Base-by-base conservation (phyloP, 2,888 invertebrate species). In the Troides helena region DNA sequence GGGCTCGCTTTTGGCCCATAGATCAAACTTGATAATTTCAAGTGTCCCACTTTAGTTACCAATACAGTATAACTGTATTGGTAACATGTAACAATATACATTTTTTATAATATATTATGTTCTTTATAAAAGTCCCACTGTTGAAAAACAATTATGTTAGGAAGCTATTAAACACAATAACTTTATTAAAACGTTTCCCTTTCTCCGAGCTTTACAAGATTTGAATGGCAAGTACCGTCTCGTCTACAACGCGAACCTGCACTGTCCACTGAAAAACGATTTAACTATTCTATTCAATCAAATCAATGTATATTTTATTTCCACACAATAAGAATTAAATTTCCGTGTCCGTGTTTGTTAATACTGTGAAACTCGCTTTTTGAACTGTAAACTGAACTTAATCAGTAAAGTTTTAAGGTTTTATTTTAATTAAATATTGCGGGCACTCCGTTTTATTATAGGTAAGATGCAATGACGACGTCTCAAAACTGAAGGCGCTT, bases 401-500 rank as follows among this genome's bases (percentile, higher is more conserved):
- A 71, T 58, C 23, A 18, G 36, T 14, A 12, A 36, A 58, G 61
- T 65, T 58, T 64, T 71, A 71, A 56, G 64, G 65, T 65, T 61
- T 71, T 65, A 56, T 67, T 61, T 67, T 30, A 65, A 57, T 65
- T 50, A 57, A 65, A 64, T 56, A 21, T 60, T 43, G 58, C 21
- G 43, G 64, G 43, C 67, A 30, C 57, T 14, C 39, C 30, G 18
- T 63, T 50, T 64, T 56, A 62, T 66, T 56, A 60, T 53, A 63
- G 60, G 67, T 83, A 81, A 84, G 82, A 84, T 84, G 85, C 85
- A 85, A 84, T 85, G 85, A 86, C 85, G 82, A 81, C 82, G 84
- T 79, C 85, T 87, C 84, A 86, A 88, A 85, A 81, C 85, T 86
- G 83, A 84, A 85, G 84, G 82, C 82, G 83, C 82, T 87, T 85